Conservation (phyloP, 2,113 vertebrate species). For the Protobothrops flavoviridis region DNA sequence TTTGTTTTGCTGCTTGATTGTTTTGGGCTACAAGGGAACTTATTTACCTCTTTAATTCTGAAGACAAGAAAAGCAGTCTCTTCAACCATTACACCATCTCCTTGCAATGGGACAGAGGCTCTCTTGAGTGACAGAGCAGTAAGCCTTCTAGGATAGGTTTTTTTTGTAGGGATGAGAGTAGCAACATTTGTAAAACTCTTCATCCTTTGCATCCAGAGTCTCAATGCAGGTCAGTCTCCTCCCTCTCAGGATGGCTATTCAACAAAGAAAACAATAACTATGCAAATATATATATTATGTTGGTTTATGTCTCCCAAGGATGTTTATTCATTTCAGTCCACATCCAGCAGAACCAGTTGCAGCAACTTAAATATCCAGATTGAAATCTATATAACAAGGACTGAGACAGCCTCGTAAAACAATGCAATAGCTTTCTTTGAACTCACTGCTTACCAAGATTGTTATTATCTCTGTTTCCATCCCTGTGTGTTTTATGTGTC, state of each 20-base stretch:
- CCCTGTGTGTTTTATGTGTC: background rate
- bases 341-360: background rate
- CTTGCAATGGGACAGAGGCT: background rate
- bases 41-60: background rate
- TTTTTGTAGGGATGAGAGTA: background rate
- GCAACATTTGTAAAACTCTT: background rate
- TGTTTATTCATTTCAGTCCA: constrained; percentile 2
- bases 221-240: no score
- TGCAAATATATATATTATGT: background rate
- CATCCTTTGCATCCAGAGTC: background rate
- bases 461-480: background rate
- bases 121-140: background rate
- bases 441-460: background rate
- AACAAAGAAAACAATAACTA: background rate
- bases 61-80: background rate
- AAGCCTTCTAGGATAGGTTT: background rate
- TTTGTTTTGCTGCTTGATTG: background rate
- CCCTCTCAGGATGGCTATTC: background rate
- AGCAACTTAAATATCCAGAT: background rate
- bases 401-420: background rate
- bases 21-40: background rate
- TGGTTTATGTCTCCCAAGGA: background rate
- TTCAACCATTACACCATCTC: no score
- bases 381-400: background rate
- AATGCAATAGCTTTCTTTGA: background rate